Evolutionary conservation across 2,797 vertebrate species (phyloP).

Genomic region (Natrix natrix): DNA sequence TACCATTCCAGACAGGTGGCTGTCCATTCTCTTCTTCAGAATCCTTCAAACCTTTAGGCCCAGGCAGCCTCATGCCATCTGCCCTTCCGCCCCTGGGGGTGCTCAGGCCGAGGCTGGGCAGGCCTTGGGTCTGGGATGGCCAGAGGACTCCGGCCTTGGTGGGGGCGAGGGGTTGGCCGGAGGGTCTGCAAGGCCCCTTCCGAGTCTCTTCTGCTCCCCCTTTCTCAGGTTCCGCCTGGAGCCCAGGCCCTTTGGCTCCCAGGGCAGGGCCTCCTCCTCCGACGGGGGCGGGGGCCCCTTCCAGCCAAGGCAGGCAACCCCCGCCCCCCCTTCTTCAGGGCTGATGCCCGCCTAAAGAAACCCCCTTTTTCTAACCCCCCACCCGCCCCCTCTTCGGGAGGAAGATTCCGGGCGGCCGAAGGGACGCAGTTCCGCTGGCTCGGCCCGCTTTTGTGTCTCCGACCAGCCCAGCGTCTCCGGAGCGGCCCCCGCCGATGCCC

Average conservation of each 20-base stretch:
- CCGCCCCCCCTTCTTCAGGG: neutral
- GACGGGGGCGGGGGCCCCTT: neutral
- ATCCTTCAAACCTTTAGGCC: neutral
- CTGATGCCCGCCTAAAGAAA: neutral
- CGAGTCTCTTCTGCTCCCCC: neutral
- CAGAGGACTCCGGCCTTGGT: neutral
- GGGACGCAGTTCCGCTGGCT: neutral
- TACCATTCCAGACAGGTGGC: too few relatives aligned
- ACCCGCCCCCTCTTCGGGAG: accelerated
- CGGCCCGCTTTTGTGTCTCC: neutral
- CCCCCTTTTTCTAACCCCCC: neutral
- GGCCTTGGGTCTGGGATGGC: neutral
- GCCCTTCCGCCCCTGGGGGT: accelerated
- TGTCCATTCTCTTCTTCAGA: accelerated
- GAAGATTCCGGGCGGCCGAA: neutral
- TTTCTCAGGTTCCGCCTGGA: neutral
- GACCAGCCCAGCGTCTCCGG: neutral
- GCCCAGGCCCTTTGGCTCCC: neutral
- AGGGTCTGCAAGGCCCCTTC: neutral
- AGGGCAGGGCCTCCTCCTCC: neutral
- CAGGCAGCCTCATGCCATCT: neutral
- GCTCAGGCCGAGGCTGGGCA: neutral
- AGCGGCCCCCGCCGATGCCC: neutral
- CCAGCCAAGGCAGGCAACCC: neutral
- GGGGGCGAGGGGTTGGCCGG: neutral